These are phyloP conservation scores for Hoplostethus atlanticus DNA, from an alignment of 2,797 vertebrate species.

Conservation along the genomic window DNA sequence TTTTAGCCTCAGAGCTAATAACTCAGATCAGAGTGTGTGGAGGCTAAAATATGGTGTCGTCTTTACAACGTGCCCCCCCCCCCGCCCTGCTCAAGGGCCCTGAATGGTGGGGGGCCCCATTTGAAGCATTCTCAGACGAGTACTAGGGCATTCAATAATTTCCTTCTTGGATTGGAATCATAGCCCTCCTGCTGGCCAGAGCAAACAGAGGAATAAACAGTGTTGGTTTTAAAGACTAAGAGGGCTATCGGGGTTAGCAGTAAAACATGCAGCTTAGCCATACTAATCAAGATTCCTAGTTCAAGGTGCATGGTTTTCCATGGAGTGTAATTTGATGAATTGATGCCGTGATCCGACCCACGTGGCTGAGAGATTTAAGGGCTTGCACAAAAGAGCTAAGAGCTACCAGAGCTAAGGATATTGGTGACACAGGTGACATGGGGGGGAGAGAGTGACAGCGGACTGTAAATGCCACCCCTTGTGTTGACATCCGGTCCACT, in stretches of 20 bases:
- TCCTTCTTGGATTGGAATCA: constrained; percentile 51
- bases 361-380: constrained; percentile 10
- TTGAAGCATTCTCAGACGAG: constrained; percentile 67
- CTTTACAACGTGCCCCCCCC: constrained; percentile 62
- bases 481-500: constrained; percentile 77
- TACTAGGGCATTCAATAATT: constrained; percentile 57
- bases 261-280: constrained; percentile 1
- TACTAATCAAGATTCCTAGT: not conserved
- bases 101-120: constrained; percentile 48
- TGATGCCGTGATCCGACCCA: constrained; percentile 4
- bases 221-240: constrained; percentile 13
- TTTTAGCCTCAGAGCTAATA: constrained; percentile 65
- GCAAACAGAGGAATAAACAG: constrained; percentile 64
- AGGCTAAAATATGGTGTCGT: constrained; percentile 62
- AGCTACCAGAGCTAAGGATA: constrained; percentile 29
- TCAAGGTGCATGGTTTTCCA: not conserved
- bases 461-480: constrained; percentile 77
- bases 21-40: constrained; percentile 67
- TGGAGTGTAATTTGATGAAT: not conserved
- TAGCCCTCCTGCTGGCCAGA: constrained; percentile 45
- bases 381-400: not conserved
- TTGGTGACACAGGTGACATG: constrained; percentile 70
- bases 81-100: constrained; percentile 30
- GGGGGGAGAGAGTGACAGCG: constrained; percentile 66
- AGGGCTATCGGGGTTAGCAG: not conserved